These are phyloP conservation scores for Tauraco hartlaubi DNA, from an alignment of 2,797 vertebrate genomes.

Conservation along the genomic window DNA sequence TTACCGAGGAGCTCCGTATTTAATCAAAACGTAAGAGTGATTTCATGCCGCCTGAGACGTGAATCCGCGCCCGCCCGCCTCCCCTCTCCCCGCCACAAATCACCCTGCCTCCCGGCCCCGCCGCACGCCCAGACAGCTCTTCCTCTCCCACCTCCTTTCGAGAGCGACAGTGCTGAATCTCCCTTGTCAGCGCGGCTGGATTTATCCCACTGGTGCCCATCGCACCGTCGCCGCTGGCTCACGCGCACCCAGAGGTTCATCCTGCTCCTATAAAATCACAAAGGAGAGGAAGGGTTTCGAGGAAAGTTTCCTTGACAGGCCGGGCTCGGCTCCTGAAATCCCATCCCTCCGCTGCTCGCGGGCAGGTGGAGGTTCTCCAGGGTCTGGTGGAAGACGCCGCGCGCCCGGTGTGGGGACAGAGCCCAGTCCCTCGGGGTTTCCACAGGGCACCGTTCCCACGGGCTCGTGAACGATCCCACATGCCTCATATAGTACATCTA, in stretches of 20 bases:
- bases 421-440: rapidly evolving
- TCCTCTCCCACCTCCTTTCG: background rate
- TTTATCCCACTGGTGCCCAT: background rate
- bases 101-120: background rate
- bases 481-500: rapidly evolving
- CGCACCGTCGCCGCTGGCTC: background rate
- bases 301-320: constrained; percentile 36
- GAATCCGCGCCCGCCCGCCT: background rate
- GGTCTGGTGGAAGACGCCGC: background rate
- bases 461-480: rapidly evolving
- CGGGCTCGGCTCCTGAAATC: background rate
- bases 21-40: background rate
- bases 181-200: background rate
- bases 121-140: background rate
- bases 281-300: background rate
- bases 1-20: background rate
- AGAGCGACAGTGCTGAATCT: background rate
- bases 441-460: rapidly evolving
- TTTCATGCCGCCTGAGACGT: background rate
- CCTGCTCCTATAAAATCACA: background rate
- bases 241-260: background rate
- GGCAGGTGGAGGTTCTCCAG: rapidly evolving
- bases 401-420: rapidly evolving
- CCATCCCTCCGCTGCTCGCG: rapidly evolving
- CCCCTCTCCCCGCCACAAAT: background rate